phyloP scores from a whole-genome alignment of 2,797 vertebrate genomes.

The Cryptoprocta ferox region DNA sequence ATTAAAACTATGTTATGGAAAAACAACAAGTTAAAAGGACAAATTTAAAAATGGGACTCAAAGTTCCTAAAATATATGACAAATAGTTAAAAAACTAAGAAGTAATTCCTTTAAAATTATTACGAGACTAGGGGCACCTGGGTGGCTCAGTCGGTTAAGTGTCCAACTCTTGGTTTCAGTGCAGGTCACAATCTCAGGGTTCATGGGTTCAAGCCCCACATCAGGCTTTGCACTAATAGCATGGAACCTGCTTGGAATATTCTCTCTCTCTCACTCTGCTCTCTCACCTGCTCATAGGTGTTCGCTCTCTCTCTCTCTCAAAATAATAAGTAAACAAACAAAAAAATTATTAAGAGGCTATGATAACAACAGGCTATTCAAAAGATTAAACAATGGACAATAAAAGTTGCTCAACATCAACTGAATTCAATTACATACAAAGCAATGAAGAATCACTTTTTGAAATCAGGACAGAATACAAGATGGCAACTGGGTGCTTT shows the following conservation, averaged over 20 bases:
- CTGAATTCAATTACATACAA: conserved; percentile 2
- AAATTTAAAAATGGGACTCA: background rate
- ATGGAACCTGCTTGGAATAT: no score
- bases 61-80: background rate
- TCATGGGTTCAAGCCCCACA: no score
- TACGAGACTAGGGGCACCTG: no score
- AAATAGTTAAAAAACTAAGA: background rate
- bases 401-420: background rate
- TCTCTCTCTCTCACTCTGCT: no score
- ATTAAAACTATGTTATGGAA: background rate
- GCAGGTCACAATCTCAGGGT: no score
- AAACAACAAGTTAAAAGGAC: background rate
- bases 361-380: background rate
- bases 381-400: background rate
- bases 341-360: background rate
- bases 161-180: no score
- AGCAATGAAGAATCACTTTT: background rate
- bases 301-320: no score
- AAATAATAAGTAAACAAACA: no score
- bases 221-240: no score
- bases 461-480: background rate
- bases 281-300: no score
- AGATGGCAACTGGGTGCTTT: background rate
- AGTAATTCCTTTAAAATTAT: conserved; percentile 35
- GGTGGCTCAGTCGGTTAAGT: no score